Evolutionary conservation across 1,140 invertebrate genomes (phyloP).

Genomic region (Euwallacea similis): DNA sequence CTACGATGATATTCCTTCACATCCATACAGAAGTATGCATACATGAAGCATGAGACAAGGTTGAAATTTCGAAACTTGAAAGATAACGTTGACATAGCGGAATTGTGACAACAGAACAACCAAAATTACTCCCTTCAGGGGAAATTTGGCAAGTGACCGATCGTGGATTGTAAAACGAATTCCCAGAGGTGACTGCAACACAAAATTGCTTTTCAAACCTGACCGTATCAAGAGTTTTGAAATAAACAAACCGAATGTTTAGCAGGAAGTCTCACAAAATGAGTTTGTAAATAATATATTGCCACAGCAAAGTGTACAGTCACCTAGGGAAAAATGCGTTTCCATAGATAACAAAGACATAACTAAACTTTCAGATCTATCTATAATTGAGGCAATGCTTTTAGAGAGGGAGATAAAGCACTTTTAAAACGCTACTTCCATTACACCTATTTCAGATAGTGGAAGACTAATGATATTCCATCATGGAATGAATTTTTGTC

Average conservation of each 20-base stretch:
- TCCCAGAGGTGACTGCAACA: neutral
- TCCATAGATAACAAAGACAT: slow-evolving; percentile 23
- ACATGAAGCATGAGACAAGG: neutral
- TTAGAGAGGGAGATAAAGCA: slow-evolving; percentile 27
- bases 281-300: neutral
- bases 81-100: too few species aligned
- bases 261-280: slow-evolving; percentile 3
- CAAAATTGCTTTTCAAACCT: slow-evolving; percentile 2
- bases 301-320: neutral
- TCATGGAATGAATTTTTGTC: slow-evolving; percentile 15
- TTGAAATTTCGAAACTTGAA: neutral
- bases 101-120: too few species aligned
- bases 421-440: slow-evolving; percentile 26
- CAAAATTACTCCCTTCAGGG: too few species aligned
- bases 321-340: slow-evolving; percentile 3
- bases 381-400: slow-evolving; percentile 27
- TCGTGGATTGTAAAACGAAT: neutral
- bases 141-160: too few species aligned
- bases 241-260: neutral
- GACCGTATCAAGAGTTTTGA: neutral
- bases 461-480: slow-evolving; percentile 22
- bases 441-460: slow-evolving; percentile 26
- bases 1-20: too few species aligned
- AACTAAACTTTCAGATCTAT: slow-evolving; percentile 26
- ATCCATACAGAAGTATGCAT: too few species aligned